Conservation (phyloP, 2,888 invertebrate species). For the Pomacea canaliculata region DNA sequence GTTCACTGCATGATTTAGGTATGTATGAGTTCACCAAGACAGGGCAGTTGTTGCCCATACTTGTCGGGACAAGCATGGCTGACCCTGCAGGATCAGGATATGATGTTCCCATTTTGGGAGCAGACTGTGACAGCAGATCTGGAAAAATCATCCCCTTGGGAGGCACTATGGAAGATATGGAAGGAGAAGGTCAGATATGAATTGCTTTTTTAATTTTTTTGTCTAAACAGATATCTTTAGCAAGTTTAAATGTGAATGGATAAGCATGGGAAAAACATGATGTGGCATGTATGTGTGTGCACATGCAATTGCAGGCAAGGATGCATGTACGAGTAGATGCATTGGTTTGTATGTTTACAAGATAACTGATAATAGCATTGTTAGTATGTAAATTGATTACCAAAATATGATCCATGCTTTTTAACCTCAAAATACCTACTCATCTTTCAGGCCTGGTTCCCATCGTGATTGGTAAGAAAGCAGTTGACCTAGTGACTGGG, state of each 20-base stretch:
- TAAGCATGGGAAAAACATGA: background rate
- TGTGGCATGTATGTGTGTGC: background rate
- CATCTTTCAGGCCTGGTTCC: slow-evolving; percentile 60
- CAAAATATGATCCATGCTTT: too few relatives aligned
- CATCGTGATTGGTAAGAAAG: slow-evolving; percentile 61
- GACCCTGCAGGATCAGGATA: slow-evolving; percentile 61
- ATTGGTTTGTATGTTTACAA: too few relatives aligned
- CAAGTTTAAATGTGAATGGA: background rate
- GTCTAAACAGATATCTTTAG: too few relatives aligned
- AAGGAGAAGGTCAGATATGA: slow-evolving; percentile 56
- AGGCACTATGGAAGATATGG: slow-evolving; percentile 67
- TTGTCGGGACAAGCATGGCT: slow-evolving; percentile 64
- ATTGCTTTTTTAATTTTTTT: background rate
- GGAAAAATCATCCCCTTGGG: slow-evolving; percentile 62
- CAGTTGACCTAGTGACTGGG: slow-evolving; percentile 64
- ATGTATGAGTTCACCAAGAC: slow-evolving; percentile 65
- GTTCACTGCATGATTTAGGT: slow-evolving; percentile 41
- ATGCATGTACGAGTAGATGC: too few relatives aligned
- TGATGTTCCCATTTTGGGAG: slow-evolving; percentile 65
- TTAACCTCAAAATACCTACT: background rate
- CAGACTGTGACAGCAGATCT: slow-evolving; percentile 50
- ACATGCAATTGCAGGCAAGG: too few relatives aligned
- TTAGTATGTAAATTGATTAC: too few relatives aligned
- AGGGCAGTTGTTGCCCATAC: slow-evolving; percentile 66
- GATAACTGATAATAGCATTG: too few relatives aligned